Evolutionary conservation across 2,797 vertebrate genomes (phyloP).

Genomic region (Oreochromis grahami): DNA sequence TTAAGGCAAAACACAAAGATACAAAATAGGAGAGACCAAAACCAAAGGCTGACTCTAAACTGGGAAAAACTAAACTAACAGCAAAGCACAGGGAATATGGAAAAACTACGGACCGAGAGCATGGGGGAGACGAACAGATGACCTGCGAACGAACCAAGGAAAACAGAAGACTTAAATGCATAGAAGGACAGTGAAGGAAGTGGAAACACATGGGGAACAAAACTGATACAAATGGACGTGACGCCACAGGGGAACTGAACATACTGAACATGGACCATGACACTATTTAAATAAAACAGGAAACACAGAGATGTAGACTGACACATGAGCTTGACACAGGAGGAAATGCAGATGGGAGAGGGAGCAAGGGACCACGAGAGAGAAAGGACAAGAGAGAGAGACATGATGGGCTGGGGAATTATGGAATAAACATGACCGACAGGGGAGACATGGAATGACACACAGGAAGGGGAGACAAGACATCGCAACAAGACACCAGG

Average conservation of each 20-base stretch:
- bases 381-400: neutral
- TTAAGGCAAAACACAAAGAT: rapidly evolving
- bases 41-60: neutral
- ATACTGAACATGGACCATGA: neutral
- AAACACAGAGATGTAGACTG: neutral
- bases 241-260: neutral
- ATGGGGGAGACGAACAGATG: rapidly evolving
- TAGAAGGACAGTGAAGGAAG: neutral
- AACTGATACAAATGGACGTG: rapidly evolving
- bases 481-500: rapidly evolving
- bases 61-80: neutral
- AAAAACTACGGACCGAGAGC: rapidly evolving
- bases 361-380: rapidly evolving
- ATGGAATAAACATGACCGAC: neutral
- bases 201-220: neutral
- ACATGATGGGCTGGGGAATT: neutral
- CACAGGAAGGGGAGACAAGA: neutral
- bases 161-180: rapidly evolving
- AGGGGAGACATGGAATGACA: neutral
- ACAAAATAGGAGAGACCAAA: neutral
- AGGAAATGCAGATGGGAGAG: neutral
- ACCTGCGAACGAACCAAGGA: rapidly evolving
- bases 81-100: rapidly evolving
- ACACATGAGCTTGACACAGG: rapidly evolving
- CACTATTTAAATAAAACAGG: rapidly evolving